Evolutionary conservation across 1,140 invertebrate species (phyloP).

Genomic region (Triops longicaudatus): DNA sequence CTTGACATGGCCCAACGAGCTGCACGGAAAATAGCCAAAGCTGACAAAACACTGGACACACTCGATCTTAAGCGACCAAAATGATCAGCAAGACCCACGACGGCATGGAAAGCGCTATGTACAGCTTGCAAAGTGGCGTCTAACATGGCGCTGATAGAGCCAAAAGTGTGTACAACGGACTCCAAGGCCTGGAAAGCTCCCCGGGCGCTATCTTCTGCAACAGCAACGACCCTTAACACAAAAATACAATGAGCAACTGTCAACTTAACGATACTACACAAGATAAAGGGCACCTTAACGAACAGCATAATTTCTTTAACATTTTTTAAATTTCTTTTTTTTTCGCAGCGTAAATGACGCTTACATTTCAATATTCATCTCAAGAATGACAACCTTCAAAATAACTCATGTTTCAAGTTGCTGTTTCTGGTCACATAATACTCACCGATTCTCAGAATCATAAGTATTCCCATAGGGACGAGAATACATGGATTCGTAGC

Average conservation of each 20-base stretch:
- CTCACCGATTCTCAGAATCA: background rate
- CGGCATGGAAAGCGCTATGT: conserved; percentile 87
- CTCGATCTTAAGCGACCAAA: conserved; percentile 71
- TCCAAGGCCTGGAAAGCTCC: conserved; percentile 91
- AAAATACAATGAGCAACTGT: conserved; percentile 46
- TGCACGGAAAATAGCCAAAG: conserved; percentile 67
- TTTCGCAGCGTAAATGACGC: too few species aligned
- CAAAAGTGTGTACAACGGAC: conserved; percentile 80
- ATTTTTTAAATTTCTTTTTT: too few species aligned
- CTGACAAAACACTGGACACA: conserved; percentile 73
- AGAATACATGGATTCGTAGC: background rate
- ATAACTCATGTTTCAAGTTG: too few species aligned
- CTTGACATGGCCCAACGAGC: conserved; percentile 71
- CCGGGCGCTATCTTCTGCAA: conserved; percentile 80
- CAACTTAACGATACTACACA: background rate
- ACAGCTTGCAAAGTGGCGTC: conserved; percentile 92
- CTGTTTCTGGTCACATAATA: background rate
- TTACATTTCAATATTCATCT: too few species aligned
- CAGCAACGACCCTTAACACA: conserved; percentile 45
- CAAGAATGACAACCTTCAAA: too few species aligned
- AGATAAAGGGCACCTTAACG: background rate
- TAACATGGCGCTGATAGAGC: conserved; percentile 89
- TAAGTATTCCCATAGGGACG: background rate
- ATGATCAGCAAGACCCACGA: conserved; percentile 90
- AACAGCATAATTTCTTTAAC: background rate